Base-by-base conservation (phyloP, 1,140 invertebrate genomes). In the Pseudomyrmex flavicornis region DNA sequence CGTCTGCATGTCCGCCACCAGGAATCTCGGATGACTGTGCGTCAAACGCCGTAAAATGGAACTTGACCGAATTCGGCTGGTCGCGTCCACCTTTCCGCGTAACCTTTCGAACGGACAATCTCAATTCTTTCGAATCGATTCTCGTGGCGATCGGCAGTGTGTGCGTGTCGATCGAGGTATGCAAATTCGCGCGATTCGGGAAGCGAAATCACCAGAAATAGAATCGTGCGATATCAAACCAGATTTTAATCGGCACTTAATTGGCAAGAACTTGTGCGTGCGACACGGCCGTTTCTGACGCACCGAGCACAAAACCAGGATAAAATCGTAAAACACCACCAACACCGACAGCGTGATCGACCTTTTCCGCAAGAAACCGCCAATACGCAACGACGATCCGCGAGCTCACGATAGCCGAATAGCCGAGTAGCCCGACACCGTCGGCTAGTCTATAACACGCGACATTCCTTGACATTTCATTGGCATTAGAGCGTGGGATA, bases 391-490 rank as follows among this genome's bases (percentile, higher is more conserved):
- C 66, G 73, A 65, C 66, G 72, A 84, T 70, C 20, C 61, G 75
- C 83, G 61, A 73, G 74, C 76, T 90, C 69, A 88, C 35, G 54
- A 85, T 54, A 73, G 44, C 50, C 22, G 65, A 62, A 35, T 35
- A 35, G 65, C 75, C 63, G 79, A 85, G 56, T 69, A 63, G 69
- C 73, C 84, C 82, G 85, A 90, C 85, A 66, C 74, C 82, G 20
- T 85, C 85, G 85, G 69, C 80, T 65, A 76, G 70, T 90, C 85
- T 90, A 85, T 89, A 89, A 85, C 85, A 84, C 87, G 83, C 84
- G 88, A 82, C 88, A 85, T 89, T 83, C 84, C 82, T 91, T 91
- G 91, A 91, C 90, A 91, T 91, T 90, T 92, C 91, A 91, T 92
- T 89, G 89, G 88, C 84, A 91, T 91, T 90, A 85, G 88, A 77